A percentile compares a stretch with the other conserved stretches of the same genome.
phyloP scores from a whole-genome alignment of 2,888 invertebrate genomes.

The Drosophila cognata region DNA sequence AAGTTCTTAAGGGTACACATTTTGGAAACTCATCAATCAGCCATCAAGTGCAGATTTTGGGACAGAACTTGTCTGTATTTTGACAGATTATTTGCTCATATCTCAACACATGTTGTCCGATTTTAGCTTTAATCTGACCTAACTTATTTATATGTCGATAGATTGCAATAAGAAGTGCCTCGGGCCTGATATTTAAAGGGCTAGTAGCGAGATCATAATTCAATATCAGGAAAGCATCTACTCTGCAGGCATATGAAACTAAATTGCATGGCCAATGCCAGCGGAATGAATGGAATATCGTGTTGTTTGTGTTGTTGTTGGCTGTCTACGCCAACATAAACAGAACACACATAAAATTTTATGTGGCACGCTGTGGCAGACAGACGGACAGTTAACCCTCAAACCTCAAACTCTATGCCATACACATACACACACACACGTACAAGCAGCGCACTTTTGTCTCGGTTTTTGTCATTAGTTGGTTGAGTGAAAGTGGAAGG shows the following conservation, averaged over 20 bases:
- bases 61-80: neutral
- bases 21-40: slow-evolving; percentile 6
- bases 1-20: neutral
- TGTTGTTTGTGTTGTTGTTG: slow-evolving; percentile 40
- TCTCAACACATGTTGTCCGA: slow-evolving; percentile 38
- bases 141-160: slow-evolving; percentile 54
- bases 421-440: slow-evolving; percentile 11
- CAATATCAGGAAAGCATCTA: slow-evolving; percentile 71
- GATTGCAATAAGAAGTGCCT: slow-evolving; percentile 18
- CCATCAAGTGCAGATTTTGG: neutral
- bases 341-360: slow-evolving; percentile 72
- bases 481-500: slow-evolving; percentile 57
- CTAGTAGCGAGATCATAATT: slow-evolving; percentile 68
- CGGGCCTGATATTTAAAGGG: slow-evolving; percentile 59
- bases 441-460: slow-evolving; percentile 65
- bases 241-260: slow-evolving; percentile 69
- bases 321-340: slow-evolving; percentile 62
- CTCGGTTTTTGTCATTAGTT: slow-evolving; percentile 77
- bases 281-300: slow-evolving; percentile 29
- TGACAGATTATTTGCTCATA: slow-evolving; percentile 2
- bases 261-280: slow-evolving; percentile 66
- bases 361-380: slow-evolving; percentile 60
- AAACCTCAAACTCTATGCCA: slow-evolving; percentile 4
- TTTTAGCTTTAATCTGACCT: slow-evolving; percentile 51
- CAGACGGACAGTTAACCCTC: slow-evolving; percentile 31